Evolutionary conservation across 2,113 vertebrate genomes (phyloP).

Genomic region (Scolopax mira): DNA sequence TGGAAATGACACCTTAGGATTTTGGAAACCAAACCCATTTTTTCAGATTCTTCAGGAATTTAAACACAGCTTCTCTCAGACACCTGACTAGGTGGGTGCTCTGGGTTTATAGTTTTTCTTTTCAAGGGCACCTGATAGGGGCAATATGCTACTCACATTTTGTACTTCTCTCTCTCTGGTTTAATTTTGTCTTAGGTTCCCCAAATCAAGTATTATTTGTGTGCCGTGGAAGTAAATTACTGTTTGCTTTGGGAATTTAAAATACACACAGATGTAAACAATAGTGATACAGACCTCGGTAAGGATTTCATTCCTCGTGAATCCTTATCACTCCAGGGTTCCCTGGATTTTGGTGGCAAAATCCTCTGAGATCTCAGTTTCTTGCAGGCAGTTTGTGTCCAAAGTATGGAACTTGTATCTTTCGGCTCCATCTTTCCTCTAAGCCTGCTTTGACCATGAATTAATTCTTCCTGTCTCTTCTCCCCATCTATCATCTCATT

Average conservation of each 20-base stretch:
- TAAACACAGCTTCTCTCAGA: neutral
- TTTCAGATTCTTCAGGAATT: neutral
- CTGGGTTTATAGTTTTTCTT: neutral
- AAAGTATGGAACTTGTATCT: neutral
- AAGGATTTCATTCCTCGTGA: neutral
- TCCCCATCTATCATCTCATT: neutral
- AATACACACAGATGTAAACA: neutral
- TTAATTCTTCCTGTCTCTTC: neutral
- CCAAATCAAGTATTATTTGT: neutral
- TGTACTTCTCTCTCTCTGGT: neutral
- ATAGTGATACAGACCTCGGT: neutral
- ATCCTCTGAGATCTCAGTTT: neutral
- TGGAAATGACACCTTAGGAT: neutral
- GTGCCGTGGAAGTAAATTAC: neutral
- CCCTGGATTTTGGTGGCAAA: neutral
- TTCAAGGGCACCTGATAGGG: neutral
- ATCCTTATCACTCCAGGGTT: neutral
- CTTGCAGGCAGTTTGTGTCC: neutral
- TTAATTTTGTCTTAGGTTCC: neutral
- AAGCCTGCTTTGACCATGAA: neutral
- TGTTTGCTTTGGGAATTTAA: neutral
- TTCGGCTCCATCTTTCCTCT: neutral
- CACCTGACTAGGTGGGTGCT: neutral
- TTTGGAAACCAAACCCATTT: neutral
- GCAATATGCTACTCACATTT: neutral